phyloP scores from a whole-genome alignment of 2,888 invertebrate species.

The Lasioglossum morio region DNA sequence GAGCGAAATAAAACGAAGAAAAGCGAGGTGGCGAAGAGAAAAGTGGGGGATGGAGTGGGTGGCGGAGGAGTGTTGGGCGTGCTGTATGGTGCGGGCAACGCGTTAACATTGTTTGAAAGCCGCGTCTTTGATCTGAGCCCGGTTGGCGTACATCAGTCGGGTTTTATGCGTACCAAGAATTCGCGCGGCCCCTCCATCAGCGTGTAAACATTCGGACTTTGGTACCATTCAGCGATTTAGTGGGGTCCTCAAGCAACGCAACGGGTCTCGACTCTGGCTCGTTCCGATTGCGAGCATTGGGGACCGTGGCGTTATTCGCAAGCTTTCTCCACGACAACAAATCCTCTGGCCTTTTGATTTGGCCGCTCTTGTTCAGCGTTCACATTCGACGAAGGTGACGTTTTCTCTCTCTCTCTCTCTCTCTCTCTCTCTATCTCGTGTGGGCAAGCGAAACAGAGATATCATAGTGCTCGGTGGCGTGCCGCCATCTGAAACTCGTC shows the following conservation, averaged over 20 bases:
- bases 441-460: background rate
- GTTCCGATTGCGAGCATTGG: conserved; percentile 46
- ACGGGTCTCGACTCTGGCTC: conserved; percentile 16
- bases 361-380: background rate
- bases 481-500: conserved; percentile 35
- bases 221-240: conserved; percentile 71
- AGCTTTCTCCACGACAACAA: conserved; percentile 50
- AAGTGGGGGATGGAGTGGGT: conserved; percentile 25
- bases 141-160: conserved; percentile 80
- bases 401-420: too few relatives aligned
- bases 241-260: conserved; percentile 67
- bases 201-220: conserved; percentile 72
- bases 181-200: conserved; percentile 59
- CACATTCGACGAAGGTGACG: background rate
- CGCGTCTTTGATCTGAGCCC: conserved; percentile 82
- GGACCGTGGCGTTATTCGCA: conserved; percentile 20
- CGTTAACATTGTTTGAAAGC: conserved; percentile 84
- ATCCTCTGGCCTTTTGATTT: conserved; percentile 39
- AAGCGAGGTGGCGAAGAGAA: background rate
- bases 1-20: background rate
- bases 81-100: conserved; percentile 51
- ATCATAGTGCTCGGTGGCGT: background rate
- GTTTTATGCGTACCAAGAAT: conserved; percentile 81
- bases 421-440: too few relatives aligned
- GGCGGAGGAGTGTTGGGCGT: conserved; percentile 10